Percentiles rank a stretch among this genome's conserved stretches.
phyloP scores from a whole-genome alignment of 2,797 vertebrate genomes.

The Lagothrix lagotricha region DNA sequence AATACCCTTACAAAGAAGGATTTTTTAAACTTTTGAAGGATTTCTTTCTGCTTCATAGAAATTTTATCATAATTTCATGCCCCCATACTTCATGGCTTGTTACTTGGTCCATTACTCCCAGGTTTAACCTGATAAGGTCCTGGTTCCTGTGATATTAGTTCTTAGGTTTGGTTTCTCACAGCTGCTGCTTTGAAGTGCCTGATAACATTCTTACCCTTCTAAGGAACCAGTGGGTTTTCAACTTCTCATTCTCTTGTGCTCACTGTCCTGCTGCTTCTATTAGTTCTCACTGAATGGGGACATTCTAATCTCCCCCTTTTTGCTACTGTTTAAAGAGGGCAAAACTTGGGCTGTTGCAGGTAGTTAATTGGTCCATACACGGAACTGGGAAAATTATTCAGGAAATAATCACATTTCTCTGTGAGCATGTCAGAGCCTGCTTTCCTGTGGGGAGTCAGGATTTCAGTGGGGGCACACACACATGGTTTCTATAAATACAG shows the following conservation, averaged over 20 bases:
- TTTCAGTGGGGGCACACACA: conserved; percentile 21
- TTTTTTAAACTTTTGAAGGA: conserved; percentile 69
- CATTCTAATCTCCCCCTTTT: conserved; percentile 55
- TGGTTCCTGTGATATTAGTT: conserved; percentile 78
- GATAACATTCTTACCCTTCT: conserved; percentile 75
- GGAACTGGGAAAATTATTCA: conserved; percentile 55
- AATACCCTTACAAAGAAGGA: conserved; percentile 74
- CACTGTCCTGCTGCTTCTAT: conserved; percentile 51
- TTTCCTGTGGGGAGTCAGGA: background rate
- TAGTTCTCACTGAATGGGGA: conserved; percentile 47
- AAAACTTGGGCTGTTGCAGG: conserved; percentile 62
- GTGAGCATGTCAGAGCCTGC: background rate
- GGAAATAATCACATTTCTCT: conserved; percentile 52
- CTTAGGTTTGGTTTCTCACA: conserved; percentile 78
- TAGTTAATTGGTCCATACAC: conserved; percentile 34
- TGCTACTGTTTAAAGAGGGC: conserved; percentile 75
- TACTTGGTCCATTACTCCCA: conserved; percentile 79
- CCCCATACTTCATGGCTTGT: conserved; percentile 78
- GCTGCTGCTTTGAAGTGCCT: conserved; percentile 82
- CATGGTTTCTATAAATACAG: background rate
- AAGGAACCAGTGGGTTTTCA: conserved; percentile 70
- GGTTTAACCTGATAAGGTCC: conserved; percentile 80
- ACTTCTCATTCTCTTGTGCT: conserved; percentile 49
- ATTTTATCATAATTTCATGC: conserved; percentile 82
- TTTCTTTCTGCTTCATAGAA: conserved; percentile 74